Base-by-base conservation (phyloP, 2,888 invertebrate genomes). In the Isotomurus palustris region DNA sequence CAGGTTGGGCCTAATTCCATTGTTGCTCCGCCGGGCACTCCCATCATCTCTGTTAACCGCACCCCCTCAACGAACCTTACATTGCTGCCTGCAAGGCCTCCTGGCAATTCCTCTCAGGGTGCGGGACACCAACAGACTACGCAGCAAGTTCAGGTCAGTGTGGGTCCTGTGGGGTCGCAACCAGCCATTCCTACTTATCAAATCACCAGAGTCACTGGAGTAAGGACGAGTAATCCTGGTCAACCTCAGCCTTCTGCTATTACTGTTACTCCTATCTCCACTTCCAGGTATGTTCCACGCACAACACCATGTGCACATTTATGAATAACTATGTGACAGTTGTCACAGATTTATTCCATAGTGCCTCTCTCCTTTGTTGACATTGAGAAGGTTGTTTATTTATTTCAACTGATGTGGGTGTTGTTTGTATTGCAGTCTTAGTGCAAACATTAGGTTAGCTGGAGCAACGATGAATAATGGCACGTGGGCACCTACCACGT, bases 261-360 rank as follows among this genome's bases (percentile, higher is more conserved):
- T 43, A 70, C 68, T 10, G 68, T 70, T 28, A 70, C 70, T 14
- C 69, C 69, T 8, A 64, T 70, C n/a, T 60, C 65, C 28, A 57
- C 60, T 29, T 62, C 66, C 10, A 67, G 62, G 68, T 68, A 56
- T 62, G 62, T 57, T 19, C 10, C n/a, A n/a, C n/a, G n/a, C n/a
- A n/a, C n/a, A n/a, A n/a, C n/a, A n/a, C n/a, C n/a, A n/a, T n/a
- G n/a, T n/a, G n/a, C n/a, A n/a, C n/a, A n/a, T n/a, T n/a, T n/a
- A n/a, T n/a, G n/a, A n/a, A n/a, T n/a, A n/a, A n/a, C n/a, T n/a
- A n/a, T n/a, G n/a, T n/a, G n/a, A n/a, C n/a, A n/a, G n/a, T n/a
- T n/a, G n/a, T n/a, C n/a, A n/a, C n/a, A n/a, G n/a, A n/a, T n/a
- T n/a, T n/a, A n/a, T n/a, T n/a, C n/a, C n/a, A n/a, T n/a, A n/a